Evolutionary conservation across 2,888 invertebrate species (phyloP).

Genomic region (Polyommatus icarus): DNA sequence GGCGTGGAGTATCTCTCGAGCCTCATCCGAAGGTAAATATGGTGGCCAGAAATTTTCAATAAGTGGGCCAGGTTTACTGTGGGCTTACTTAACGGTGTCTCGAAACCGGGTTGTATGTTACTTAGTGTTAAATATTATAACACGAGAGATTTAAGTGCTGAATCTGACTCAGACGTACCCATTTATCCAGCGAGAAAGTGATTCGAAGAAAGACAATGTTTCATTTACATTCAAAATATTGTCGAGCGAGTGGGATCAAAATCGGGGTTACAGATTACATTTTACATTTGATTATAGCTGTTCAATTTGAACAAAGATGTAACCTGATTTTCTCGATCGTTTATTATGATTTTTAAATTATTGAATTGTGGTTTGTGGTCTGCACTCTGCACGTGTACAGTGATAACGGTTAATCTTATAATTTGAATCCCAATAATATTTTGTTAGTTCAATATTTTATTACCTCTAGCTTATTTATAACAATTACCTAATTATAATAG

Average conservation of each 20-base stretch:
- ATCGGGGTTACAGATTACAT: conserved; percentile 20
- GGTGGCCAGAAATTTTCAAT: conserved; percentile 50
- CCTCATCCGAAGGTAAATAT: conserved; percentile 57
- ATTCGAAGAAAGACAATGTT: conserved; percentile 7
- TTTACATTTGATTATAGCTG: conserved; percentile 13
- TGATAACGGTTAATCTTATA: not conserved
- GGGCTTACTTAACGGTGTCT: conserved; percentile 67
- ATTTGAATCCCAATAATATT: not conserved
- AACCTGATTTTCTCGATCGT: conserved; percentile 6
- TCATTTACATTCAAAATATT: conserved; percentile 23
- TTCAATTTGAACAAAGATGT: conserved; percentile 1
- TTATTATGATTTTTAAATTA: not conserved
- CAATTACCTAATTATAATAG: not conserved
- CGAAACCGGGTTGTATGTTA: conserved; percentile 55
- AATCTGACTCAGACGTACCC: conserved; percentile 23
- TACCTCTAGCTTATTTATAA: too few species aligned
- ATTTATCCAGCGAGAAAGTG: conserved; percentile 26
- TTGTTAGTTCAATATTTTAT: not conserved
- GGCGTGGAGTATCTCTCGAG: conserved; percentile 39
- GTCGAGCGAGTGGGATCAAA: conserved; percentile 16
- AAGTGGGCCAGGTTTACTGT: conserved; percentile 60
- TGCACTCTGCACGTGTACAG: not conserved
- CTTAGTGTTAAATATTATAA: conserved; percentile 20
- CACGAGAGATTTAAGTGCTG: conserved; percentile 1
- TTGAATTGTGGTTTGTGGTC: not conserved